Evolutionary conservation across 2,888 invertebrate species (phyloP).

Genomic region (Hirtodrosophila trivittata): DNA sequence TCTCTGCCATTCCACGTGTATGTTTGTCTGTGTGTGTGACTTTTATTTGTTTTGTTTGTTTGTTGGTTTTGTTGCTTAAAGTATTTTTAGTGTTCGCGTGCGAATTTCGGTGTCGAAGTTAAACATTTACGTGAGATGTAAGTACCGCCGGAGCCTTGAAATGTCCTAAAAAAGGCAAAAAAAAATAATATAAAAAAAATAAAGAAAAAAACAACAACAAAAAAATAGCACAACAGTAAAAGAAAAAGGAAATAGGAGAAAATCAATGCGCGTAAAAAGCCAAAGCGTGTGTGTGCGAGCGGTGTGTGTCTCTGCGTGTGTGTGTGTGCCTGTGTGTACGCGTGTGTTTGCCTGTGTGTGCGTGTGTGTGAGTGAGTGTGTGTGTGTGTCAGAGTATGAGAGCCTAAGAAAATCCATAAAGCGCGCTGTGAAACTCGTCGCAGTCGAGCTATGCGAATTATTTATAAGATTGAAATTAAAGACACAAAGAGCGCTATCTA

Average conservation of each 20-base stretch:
- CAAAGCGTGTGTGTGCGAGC: conserved; percentile 15
- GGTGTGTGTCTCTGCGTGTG: conserved; percentile 14
- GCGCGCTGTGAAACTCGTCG: conserved; percentile 58
- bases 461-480: conserved; percentile 66
- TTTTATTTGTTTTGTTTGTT: conserved; percentile 25
- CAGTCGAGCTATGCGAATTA: conserved; percentile 60
- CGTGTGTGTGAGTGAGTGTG: conserved; percentile 7
- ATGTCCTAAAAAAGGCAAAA: conserved; percentile 51
- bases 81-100: conserved; percentile 71
- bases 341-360: conserved; percentile 6
- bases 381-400: conserved; percentile 15
- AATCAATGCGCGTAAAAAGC: conserved; percentile 66
- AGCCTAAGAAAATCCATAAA: conserved; percentile 66
- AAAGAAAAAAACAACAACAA: conserved; percentile 17
- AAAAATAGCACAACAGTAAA: conserved; percentile 13
- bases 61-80: conserved; percentile 32
- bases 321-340: conserved; percentile 11
- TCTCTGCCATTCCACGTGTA: neutral
- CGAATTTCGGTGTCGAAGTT: conserved; percentile 56
- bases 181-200: conserved; percentile 9
- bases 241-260: conserved; percentile 53
- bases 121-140: conserved; percentile 59
- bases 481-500: conserved; percentile 35
- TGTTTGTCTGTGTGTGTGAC: conserved; percentile 12
- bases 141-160: conserved; percentile 62